Evolutionary conservation across 2,113 vertebrate genomes (phyloP), one percentile per base, ranked within the genome.

Genomic region (Notiomystis cincta): DNA sequence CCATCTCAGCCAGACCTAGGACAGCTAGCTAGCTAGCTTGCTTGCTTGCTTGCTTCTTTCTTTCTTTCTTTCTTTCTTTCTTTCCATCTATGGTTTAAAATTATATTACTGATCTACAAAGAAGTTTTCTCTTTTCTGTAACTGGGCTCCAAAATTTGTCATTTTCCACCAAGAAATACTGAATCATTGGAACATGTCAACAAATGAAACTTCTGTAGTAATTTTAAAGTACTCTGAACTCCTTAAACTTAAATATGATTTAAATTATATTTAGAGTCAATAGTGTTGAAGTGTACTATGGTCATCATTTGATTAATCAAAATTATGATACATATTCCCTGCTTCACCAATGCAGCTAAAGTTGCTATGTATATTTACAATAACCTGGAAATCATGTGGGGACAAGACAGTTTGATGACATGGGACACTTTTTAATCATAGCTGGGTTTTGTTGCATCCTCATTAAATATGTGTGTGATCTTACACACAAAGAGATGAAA

Each of bases 391-490:
- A 85, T 79, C 40, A 25, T 6, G 3, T 28, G 15, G 7, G 3
- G 7, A 60, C 40, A 77, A 80, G 50, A 65, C 7, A 83, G 44
- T 56, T 47, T 94, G 60, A 85, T 50, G 38, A 56, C 35, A 69
- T 9, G 10, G 69, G 35, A 81, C 66, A 95, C 14, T 67, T 95
- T 77, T 82, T 82, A 93, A 53, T 94, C 66, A 82, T 50, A 91
- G 15, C 33, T 85, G n/a, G 7, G 2, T 76, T 94, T 96, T 94
- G n/a, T 89, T 89, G 47, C 71, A 30, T 56, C 61, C 69, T 93
- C 75, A 86, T 97, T 94, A 92, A 90, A 60, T 76, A 88, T 88
- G 62, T 57, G n/a, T 89, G 30, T 94, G 76, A 94, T 92, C 50
- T 83, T 80, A 77, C 33, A 38, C 31, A 87, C 20, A 88, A 65